Percentiles rank a stretch among this genome's conserved stretches.
Evolutionary conservation across 2,797 vertebrate genomes (phyloP).

Genomic region (Catamblyrhynchus diadema): DNA sequence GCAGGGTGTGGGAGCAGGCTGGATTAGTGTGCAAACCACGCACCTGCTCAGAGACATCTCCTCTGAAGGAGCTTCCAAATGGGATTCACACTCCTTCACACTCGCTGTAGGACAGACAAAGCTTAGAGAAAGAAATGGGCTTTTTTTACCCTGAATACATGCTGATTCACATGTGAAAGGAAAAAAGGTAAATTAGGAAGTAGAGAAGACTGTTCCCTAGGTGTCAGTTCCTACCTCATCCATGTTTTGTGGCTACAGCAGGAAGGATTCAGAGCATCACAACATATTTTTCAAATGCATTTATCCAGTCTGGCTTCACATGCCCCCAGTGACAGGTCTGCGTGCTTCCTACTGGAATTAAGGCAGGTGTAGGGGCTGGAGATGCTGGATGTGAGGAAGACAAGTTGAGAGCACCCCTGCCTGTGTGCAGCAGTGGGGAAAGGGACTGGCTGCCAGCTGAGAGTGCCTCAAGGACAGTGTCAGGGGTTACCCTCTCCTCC

Average conservation of each 20-base stretch:
- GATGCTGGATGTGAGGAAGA: neutral
- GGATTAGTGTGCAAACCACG: constrained; percentile 47
- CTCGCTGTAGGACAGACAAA: constrained; percentile 3
- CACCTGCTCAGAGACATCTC: neutral
- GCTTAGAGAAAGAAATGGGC: neutral
- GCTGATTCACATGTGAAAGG: neutral
- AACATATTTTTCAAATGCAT: neutral
- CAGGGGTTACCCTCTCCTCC: neutral
- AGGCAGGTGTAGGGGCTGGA: neutral
- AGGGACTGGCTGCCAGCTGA: neutral
- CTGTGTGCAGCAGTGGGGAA: neutral
- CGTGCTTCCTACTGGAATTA: neutral
- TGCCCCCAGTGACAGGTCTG: neutral
- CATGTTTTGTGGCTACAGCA: neutral
- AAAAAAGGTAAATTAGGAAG: neutral
- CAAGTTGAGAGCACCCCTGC: neutral
- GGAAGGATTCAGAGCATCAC: neutral
- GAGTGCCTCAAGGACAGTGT: neutral
- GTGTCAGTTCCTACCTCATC: neutral
- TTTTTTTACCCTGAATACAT: neutral
- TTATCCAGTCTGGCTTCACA: neutral
- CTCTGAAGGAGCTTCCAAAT: constrained; percentile 42
- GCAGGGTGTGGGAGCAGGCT: constrained; percentile 12
- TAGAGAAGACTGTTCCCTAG: neutral
- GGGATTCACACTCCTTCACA: constrained; percentile 59